A percentile compares a stretch with the other conserved stretches of the same genome.
These are phyloP conservation scores for Galagoides demidoff DNA, from an alignment of 2,797 vertebrate genomes.

Conservation along the genomic window DNA sequence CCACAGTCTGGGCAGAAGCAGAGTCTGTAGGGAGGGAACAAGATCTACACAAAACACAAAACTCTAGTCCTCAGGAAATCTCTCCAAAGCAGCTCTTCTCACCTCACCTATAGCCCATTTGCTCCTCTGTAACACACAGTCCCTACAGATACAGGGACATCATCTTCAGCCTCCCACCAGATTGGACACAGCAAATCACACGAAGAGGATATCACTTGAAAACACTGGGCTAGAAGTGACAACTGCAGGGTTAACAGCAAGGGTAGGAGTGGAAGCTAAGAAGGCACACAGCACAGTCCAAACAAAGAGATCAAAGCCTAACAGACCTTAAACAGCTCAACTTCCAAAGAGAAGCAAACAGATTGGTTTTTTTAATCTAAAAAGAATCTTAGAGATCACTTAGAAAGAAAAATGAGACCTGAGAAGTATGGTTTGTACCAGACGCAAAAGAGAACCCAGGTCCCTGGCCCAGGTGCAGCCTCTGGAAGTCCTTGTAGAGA, in stretches of 20 bases:
- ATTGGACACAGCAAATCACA: not conserved
- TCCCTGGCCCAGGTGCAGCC: not conserved
- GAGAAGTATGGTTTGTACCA: not conserved
- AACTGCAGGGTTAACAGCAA: not conserved
- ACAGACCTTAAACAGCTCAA: not conserved
- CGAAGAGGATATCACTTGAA: not conserved
- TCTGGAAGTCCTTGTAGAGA: not conserved
- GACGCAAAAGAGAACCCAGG: not conserved
- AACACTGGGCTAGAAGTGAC: not conserved
- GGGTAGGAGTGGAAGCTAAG: not conserved
- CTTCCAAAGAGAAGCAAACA: not conserved
- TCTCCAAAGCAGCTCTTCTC: not conserved
- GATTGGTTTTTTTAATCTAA: not conserved
- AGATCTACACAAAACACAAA: not conserved
- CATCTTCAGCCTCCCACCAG: not conserved
- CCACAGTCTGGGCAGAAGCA: not conserved
- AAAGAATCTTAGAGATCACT: not conserved
- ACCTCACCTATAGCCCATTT: not conserved
- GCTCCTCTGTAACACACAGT: fast-evolving
- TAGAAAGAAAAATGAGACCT: not conserved
- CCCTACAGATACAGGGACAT: not conserved
- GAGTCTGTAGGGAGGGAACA: not conserved
- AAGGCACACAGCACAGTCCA: not conserved
- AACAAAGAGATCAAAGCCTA: not conserved
- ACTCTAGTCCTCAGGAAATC: not conserved